These are phyloP conservation scores for Ibycter americanus DNA, from an alignment of 2,797 vertebrate genomes.

Conservation along the genomic window DNA sequence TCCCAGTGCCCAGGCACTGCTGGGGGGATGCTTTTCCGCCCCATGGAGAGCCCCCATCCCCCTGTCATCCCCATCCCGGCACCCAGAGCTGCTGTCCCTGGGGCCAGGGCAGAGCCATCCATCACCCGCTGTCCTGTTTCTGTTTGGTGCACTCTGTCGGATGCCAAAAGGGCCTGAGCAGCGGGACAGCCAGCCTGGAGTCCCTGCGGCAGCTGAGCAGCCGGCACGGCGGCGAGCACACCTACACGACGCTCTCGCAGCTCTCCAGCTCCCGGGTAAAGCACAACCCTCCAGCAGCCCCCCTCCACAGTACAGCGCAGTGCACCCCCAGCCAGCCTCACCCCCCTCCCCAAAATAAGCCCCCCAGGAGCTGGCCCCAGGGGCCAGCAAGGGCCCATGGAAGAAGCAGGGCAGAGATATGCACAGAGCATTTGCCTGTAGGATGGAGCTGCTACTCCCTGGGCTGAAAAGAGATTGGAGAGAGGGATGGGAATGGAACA, in stretches of 20 bases:
- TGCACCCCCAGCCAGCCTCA: neutral
- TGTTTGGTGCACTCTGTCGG: constrained; percentile 55
- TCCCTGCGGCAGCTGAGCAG: constrained; percentile 75
- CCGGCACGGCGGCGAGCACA: constrained; percentile 68
- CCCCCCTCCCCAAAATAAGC: neutral
- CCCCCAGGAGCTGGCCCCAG: neutral
- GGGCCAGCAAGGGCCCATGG: neutral
- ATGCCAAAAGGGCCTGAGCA: constrained; percentile 74
- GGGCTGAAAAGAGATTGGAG: neutral
- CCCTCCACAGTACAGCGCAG: neutral
- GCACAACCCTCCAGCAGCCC: neutral
- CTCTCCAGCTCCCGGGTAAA: constrained; percentile 79
- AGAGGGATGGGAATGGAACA: neutral
- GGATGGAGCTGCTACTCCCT: neutral
- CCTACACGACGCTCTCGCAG: constrained; percentile 75
- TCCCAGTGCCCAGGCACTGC: neutral
- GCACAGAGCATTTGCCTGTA: rapidly evolving
- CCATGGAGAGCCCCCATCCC: rapidly evolving
- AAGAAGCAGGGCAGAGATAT: neutral
- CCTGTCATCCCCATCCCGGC: neutral
- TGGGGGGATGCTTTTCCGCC: neutral
- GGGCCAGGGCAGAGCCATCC: neutral
- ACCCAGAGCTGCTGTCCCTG: neutral
- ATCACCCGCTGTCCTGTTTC: constrained; percentile 62
- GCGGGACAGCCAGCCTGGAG: constrained; percentile 75